These are phyloP conservation scores for Salticus scenicus DNA, from an alignment of 2,888 invertebrate genomes.

Conservation along the genomic window DNA sequence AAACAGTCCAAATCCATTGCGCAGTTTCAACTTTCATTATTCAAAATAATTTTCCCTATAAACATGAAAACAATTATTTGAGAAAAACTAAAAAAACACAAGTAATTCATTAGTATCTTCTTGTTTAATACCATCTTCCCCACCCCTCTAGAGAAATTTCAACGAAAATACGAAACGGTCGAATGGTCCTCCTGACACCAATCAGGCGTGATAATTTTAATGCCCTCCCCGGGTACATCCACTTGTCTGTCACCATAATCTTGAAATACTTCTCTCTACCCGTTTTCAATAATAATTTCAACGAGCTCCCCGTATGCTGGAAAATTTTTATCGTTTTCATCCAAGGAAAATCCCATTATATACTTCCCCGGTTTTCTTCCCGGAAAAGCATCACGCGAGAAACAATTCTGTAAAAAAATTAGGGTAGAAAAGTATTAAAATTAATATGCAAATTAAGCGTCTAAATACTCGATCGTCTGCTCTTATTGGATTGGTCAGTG, in stretches of 20 bases:
- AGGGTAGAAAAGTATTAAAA: conserved; percentile 50
- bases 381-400: conserved; percentile 34
- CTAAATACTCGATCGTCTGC: conserved; percentile 61
- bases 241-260: conserved; percentile 11
- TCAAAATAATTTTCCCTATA: not conserved
- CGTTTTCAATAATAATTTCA: conserved; percentile 45
- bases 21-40: too few species aligned
- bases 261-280: not conserved
- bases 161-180: not conserved
- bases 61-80: not conserved
- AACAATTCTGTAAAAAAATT: conserved; percentile 24
- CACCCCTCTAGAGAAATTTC: not conserved
- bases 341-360: conserved; percentile 45
- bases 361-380: conserved; percentile 16
- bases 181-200: conserved; percentile 24
- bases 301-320: not conserved
- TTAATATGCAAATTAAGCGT: conserved; percentile 67
- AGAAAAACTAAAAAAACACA: not conserved
- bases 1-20: too few species aligned
- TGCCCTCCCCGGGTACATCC: not conserved
- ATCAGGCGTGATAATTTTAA: conserved; percentile 29
- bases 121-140: not conserved
- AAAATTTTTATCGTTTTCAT: conserved; percentile 44
- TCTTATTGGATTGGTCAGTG: conserved; percentile 66
- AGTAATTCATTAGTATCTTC: not conserved